Evolutionary conservation across 2,113 vertebrate genomes (phyloP), one percentile per base, ranked within the genome.

Genomic region (Thermophis baileyi): DNA sequence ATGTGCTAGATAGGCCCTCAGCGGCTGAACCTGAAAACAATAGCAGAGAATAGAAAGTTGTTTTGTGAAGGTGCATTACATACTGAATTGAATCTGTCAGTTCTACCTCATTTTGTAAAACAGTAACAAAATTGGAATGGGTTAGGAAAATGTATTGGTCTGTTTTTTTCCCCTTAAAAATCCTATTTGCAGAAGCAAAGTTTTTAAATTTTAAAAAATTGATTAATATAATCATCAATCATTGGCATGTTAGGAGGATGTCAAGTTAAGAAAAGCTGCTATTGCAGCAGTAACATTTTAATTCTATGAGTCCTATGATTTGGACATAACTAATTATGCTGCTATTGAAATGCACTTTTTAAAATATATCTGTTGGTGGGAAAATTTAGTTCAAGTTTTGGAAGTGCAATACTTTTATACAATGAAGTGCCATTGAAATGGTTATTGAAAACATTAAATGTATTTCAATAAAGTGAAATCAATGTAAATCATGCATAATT

Each of bases 81-180:
- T 46, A 86, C 0, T 4, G 27, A 81, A 92, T 0, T 89, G 27
- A 0, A 60, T 14, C 24, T 90, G 57, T 89, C 93, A 53, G 7
- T 18, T 6, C 30, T 98, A 97, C 97, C 97, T 98, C 97, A 95
- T 89, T 93, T 93, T 90, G 47, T 95, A 91, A 90, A 74, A 50
- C 53, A 35, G 11, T 49, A 5, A 40, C 30, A 57, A 54, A 53
- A 40, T 50, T 53, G 60, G 47, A 20, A 14, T 69, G 11, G n/a
- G 4, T 63, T 81, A 50, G 50, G 47, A 6, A 85, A 87, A 81
- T 27, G 1, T n/a, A 11, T 47, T 44, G 20, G 74, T 11, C 40
- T n/a, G 27, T 0, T 69, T 54, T 89, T 46, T 85, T 85, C 63
- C 16, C 44, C 46, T 30, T 51, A 9, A 47, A 88, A 81, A 81